Evolutionary conservation across 2,888 invertebrate species (phyloP), one percentile per base, ranked within the genome.

Genomic region (Leptinotarsa haldemani): DNA sequence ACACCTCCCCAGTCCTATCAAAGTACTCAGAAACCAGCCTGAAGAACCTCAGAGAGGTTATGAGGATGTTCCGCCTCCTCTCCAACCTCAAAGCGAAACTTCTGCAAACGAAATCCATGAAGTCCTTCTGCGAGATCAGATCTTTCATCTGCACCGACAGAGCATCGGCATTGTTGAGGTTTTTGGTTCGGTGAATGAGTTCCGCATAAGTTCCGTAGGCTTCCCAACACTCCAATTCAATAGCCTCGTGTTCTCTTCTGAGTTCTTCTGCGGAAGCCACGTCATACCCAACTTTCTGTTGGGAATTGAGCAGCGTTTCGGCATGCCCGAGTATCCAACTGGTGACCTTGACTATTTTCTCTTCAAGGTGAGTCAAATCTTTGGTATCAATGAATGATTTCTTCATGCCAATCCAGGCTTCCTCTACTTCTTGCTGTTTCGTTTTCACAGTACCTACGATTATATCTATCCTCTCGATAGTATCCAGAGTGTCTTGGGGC

Each of bases 171-270:
- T 88, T 87, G 1, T 90, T 88, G 72, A 93, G 87, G 64, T 88
- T 88, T 66, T 93, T 92, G 68, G 94, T 92, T 86, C 92, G 91
- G 84, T 94, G 93, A 15, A 94, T 88, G 63, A 95, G 85, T 83
- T 95, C 94, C 0, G 94, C 94, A 86, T 94, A 94, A 82, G 92
- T 91, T 16, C 93, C 94, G 82, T 94, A 94, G 0, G 94, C 93
- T 82, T 94, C 94, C 83, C 93, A 91, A 84, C 94, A 94, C 84
- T 93, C 92, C 80, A 94, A 87, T 84, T 94, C 94, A 68, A 95
- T 88, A 66, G 91, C 90, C 84, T 94, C 94, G 83, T 95, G 95
- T 76, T 93, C 92, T 77, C 91, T 89, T 47, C 94, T 89, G 50
- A 95, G 86, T 74, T 92, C 91, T 81, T 94, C 93, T 12, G 94